Evolutionary conservation across 2,888 invertebrate species (phyloP).

Genomic region (Rhorus exstirpatorius): DNA sequence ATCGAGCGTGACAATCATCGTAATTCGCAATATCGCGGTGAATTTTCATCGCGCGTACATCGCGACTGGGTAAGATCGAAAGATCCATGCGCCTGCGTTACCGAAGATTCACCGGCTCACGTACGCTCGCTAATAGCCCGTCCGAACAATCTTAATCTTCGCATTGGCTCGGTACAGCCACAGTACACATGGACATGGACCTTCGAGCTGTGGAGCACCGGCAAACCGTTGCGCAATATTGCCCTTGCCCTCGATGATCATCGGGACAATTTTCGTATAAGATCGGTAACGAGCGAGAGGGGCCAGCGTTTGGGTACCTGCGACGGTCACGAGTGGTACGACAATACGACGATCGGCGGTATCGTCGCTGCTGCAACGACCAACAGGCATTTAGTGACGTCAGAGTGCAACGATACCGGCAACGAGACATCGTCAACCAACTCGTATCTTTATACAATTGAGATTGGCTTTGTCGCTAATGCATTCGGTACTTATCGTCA

Average conservation of each 20-base stretch:
- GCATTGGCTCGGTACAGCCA: conserved; percentile 68
- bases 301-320: conserved; percentile 68
- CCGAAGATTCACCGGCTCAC: conserved; percentile 67
- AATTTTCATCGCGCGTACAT: conserved; percentile 69
- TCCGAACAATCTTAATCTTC: conserved; percentile 67
- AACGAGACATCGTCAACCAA: conserved; percentile 63
- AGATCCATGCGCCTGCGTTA: conserved; percentile 71
- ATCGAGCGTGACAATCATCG: conserved; percentile 51
- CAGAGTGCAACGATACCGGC: conserved; percentile 64
- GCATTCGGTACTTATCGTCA: conserved; percentile 92
- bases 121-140: conserved; percentile 62
- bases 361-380: conserved; percentile 33
- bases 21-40: conserved; percentile 64
- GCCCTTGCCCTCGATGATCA: conserved; percentile 77
- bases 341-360: conserved; percentile 48
- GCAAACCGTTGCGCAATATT: conserved; percentile 76
- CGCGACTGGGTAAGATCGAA: conserved; percentile 73
- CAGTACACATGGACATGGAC: conserved; percentile 71
- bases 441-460: conserved; percentile 63
- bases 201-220: conserved; percentile 73
- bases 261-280: conserved; percentile 77
- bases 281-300: conserved; percentile 72
- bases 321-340: conserved; percentile 77
- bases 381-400: conserved; percentile 7
- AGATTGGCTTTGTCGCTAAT: conserved; percentile 62